phyloP scores from a whole-genome alignment of 1,140 invertebrate genomes.

The Proctacanthus coquilletti region DNA sequence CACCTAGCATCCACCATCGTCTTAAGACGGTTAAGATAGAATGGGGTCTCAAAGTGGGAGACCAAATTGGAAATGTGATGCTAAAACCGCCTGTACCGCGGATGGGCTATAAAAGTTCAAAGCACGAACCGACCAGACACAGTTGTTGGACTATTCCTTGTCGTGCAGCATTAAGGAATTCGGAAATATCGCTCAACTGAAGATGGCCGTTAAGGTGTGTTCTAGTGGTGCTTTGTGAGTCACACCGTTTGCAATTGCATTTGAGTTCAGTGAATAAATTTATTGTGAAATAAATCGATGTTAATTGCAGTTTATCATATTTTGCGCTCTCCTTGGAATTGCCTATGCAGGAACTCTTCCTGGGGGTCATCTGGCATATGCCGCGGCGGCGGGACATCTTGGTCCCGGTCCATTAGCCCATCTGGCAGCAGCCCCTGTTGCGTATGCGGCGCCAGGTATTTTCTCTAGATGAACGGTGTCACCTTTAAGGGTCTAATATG shows the following conservation, averaged over 20 bases:
- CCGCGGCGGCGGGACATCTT: slow-evolving; percentile 14
- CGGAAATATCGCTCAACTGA: no score
- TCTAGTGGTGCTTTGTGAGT: no score
- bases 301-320: background rate
- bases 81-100: no score
- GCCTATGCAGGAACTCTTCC: background rate
- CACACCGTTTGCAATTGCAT: no score
- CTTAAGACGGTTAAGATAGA: no score
- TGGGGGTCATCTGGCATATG: slow-evolving; percentile 9
- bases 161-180: background rate
- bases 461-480: slow-evolving; percentile 2
- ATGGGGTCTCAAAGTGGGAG: no score
- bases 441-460: slow-evolving; percentile 14
- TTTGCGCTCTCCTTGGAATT: background rate
- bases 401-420: slow-evolving; percentile 11
- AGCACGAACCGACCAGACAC: background rate
- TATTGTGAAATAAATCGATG: no score
- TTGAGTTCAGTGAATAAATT: no score
- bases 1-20: no score
- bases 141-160: background rate
- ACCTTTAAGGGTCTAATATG: background rate
- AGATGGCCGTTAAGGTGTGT: background rate
- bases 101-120: background rate
- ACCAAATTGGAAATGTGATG: no score
- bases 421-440: slow-evolving; percentile 13